Conservation (phyloP, 2,113 vertebrate species). For the Daubentonia madagascariensis region DNA sequence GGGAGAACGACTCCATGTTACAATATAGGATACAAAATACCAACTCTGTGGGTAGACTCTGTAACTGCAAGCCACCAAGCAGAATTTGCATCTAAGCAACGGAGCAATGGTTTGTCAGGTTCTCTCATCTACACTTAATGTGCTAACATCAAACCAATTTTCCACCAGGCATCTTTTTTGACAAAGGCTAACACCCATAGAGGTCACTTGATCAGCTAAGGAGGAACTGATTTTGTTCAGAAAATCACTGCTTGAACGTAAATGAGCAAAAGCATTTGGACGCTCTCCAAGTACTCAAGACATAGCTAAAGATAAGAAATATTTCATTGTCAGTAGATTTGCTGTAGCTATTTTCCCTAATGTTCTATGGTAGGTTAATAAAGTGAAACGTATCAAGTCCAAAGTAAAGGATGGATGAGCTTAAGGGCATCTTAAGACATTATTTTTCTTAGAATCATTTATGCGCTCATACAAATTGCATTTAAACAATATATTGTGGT, state of each 20-base stretch:
- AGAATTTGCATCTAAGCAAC: not conserved
- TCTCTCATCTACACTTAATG: not conserved
- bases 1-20: not conserved
- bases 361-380: not conserved
- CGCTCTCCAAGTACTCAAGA: conserved; percentile 49
- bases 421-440: not conserved
- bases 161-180: not conserved
- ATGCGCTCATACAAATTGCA: not conserved
- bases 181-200: not conserved
- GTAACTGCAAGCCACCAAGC: not conserved
- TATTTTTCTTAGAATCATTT: conserved; percentile 8
- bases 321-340: conserved; percentile 35
- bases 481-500: not conserved
- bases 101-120: not conserved
- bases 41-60: not conserved
- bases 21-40: not conserved
- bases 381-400: not conserved
- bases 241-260: not conserved
- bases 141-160: not conserved
- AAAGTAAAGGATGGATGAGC: not conserved
- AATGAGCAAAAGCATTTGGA: conserved; percentile 41
- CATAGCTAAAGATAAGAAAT: conserved; percentile 38
- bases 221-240: not conserved
- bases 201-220: not conserved
- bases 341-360: conserved; percentile 40